Conservation (phyloP, 2,797 vertebrate genomes). For the Graptemys geographica region DNA sequence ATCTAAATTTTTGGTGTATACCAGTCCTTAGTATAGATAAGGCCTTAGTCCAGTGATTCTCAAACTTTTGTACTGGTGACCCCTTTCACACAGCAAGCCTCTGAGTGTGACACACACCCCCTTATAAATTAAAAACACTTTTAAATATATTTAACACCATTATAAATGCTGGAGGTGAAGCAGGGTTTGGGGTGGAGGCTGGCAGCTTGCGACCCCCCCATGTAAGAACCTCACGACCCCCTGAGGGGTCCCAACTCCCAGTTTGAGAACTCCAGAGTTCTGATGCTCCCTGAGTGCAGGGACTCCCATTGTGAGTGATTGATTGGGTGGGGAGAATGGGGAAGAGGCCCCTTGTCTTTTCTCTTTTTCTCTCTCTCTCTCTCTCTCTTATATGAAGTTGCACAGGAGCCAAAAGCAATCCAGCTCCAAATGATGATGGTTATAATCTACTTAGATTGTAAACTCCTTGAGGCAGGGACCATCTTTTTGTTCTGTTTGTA, state of each 20-base stretch:
- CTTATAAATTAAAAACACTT: too few species aligned
- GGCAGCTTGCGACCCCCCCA: too few species aligned
- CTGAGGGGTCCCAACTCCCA: too few species aligned
- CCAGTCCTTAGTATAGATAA: not conserved
- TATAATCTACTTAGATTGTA: not conserved
- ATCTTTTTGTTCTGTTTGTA: not conserved
- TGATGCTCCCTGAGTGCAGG: not conserved
- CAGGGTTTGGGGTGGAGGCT: too few species aligned
- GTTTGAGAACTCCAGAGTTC: too few species aligned
- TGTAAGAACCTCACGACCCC: too few species aligned
- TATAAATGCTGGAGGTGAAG: too few species aligned
- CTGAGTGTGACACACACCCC: too few species aligned
- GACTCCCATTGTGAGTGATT: not conserved
- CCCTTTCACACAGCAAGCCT: too few species aligned
- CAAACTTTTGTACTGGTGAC: too few species aligned
- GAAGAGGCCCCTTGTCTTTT: rapidly evolving
- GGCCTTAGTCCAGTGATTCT: not conserved
- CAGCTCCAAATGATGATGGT: not conserved
- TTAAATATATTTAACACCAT: too few species aligned
- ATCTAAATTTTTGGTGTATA: not conserved
- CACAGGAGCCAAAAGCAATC: not conserved
- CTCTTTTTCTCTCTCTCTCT: not conserved
- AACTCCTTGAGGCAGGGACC: not conserved
- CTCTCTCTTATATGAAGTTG: not conserved
- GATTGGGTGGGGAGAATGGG: rapidly evolving